A percentile compares a stretch with the other conserved stretches of the same genome.
Evolutionary conservation across 35 echinoderm and acorn worm species (phyloP).

Genomic region (Heliocidaris tuberculata): DNA sequence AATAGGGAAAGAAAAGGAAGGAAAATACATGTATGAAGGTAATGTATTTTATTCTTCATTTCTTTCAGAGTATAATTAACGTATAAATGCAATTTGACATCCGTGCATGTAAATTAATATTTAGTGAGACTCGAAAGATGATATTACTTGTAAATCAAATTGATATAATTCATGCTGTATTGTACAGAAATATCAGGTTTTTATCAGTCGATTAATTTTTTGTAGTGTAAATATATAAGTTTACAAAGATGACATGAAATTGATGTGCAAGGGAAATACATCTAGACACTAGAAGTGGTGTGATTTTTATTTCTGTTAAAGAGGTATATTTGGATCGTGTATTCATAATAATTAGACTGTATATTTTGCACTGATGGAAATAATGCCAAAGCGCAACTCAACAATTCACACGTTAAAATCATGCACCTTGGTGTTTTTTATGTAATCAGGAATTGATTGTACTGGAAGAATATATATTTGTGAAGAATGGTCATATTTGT

Average conservation of each 20-base stretch:
- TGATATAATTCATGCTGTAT: not conserved
- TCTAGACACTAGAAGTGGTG: not conserved
- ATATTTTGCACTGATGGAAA: not conserved
- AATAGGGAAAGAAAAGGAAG: no score
- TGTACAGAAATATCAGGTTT: not conserved
- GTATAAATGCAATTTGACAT: not conserved
- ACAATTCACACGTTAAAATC: not conserved
- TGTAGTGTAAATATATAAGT: not conserved
- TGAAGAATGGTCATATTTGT: not conserved
- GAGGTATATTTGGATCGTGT: not conserved
- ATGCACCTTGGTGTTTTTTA: not conserved
- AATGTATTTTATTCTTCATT: not conserved
- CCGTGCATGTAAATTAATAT: not conserved
- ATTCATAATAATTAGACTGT: not conserved
- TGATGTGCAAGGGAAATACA: not conserved
- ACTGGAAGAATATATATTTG: slow-evolving; percentile 5
- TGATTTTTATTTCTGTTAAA: not conserved
- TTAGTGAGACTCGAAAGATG: not conserved
- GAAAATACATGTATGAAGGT: no score
- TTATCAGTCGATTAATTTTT: not conserved
- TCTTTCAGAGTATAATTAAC: not conserved
- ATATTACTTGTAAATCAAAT: not conserved
- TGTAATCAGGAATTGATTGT: slow-evolving; percentile 10
- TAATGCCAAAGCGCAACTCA: slow-evolving; percentile 1
- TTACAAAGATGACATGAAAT: not conserved